Evolutionary conservation across 2,888 invertebrate genomes (phyloP).

Genomic region (Apantesis nais): DNA sequence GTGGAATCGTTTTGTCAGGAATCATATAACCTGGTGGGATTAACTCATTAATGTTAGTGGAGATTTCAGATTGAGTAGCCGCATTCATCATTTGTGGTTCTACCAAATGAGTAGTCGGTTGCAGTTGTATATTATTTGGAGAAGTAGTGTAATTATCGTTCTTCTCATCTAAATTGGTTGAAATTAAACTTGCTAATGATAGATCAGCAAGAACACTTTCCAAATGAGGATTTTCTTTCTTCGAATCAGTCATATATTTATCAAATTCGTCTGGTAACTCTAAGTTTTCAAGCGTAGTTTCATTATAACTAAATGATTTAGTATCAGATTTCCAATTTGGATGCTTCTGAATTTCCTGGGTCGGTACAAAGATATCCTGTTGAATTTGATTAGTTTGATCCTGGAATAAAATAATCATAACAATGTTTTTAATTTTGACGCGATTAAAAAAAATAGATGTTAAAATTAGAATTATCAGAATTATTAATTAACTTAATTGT

Average conservation of each 20-base stretch:
- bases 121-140: constrained; percentile 6
- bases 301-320: background rate
- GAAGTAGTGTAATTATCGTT: background rate
- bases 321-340: constrained; percentile 2
- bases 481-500: no score
- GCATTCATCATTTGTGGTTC: background rate
- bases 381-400: background rate
- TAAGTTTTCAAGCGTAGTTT: background rate
- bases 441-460: background rate
- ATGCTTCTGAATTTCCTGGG: background rate
- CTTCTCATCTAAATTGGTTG: constrained; percentile 5
- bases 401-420: constrained; percentile 5
- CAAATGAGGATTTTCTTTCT: constrained; percentile 14
- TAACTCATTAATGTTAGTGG: background rate
- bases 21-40: background rate
- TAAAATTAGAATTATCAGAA: background rate
- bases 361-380: background rate
- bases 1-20: background rate
- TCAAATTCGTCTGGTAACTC: background rate
- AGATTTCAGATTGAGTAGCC: background rate
- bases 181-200: constrained; percentile 12
- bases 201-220: constrained; percentile 15
- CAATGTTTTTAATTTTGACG: no score
- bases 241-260: background rate
- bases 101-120: background rate